Evolutionary conservation across 2,113 vertebrate species (phyloP), one percentile per base, ranked within the genome.

Genomic region (Falco punctatus): DNA sequence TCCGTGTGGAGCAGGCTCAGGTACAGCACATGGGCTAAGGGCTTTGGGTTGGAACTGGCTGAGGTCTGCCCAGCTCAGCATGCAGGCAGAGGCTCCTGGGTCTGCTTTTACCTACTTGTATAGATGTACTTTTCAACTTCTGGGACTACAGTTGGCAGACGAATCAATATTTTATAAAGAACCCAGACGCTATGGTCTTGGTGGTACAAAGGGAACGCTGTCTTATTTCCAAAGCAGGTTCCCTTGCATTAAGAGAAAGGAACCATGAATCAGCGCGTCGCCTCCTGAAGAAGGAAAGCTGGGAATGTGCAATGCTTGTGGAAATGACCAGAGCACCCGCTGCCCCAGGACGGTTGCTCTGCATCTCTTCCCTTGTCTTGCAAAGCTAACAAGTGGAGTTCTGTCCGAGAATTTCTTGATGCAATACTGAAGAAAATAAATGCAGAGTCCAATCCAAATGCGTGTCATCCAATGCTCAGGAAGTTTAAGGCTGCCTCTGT

Each of bases 141-240:
- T 3, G 84, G 73, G 65, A 27, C 54, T 72, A 61, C 58, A 66
- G 81, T 73, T 15, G 20, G 66, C 85, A 95, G 92, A 81, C 27
- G 1, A 55, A 92, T 94, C 87, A 90, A 79, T 97, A 69, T 62
- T 84, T 94, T 61, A 66, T 82, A 30, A 77, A 77, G 66, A 92
- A 66, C 3, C 0, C 48, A 77, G 93, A 78, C 2, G 33, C 90
- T 40, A 2, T 78, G 35, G 42, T 75, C 88, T 84, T 59, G 27
- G 72, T 64, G 51, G 20, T 88, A 64, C 0, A 0, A 66, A 72
- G 55, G 80, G 24, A 61, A 59, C 2, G 0, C 44, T 72, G 66
- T 75, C 69, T 44, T 33, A 2, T 57, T 81, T 95, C 75, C 51
- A 55, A 8, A 72, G n/a, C 55, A 89, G 22, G 10, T 40, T 78